A percentile compares a stretch with the other conserved stretches of the same genome.
phyloP scores from a whole-genome alignment of 2,113 vertebrate genomes.

The Marcusenius ussheri region DNA sequence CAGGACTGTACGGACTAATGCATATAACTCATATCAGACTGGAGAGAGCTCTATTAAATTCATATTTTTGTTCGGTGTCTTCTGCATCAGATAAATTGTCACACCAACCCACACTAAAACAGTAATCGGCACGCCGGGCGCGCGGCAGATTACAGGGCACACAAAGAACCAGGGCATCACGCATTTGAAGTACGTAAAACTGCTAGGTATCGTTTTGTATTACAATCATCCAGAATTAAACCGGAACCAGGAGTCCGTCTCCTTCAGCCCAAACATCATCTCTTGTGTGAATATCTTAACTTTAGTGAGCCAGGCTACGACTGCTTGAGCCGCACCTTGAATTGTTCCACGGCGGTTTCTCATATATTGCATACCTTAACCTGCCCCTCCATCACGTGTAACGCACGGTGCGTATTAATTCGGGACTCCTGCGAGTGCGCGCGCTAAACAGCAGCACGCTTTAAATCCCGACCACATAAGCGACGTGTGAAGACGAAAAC shows the following conservation, averaged over 20 bases:
- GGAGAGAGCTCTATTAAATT: background rate
- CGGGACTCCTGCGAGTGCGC: background rate
- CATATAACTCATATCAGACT: background rate
- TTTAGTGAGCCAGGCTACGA: conserved; percentile 9
- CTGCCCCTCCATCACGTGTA: conserved; percentile 21
- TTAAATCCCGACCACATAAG: background rate
- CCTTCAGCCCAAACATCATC: background rate
- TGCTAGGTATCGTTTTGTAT: background rate
- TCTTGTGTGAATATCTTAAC: conserved; percentile 5
- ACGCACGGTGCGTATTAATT: conserved; percentile 31
- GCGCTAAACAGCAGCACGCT: background rate
- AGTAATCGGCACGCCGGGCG: background rate
- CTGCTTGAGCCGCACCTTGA: conserved; percentile 26
- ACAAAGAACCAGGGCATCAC: background rate
- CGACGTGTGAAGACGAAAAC: background rate
- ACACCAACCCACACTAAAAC: background rate
- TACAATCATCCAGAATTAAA: conserved; percentile 33
- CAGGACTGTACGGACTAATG: background rate
- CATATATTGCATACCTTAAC: conserved; percentile 36
- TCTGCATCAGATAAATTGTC: background rate
- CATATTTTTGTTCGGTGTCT: background rate
- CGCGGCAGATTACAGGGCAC: background rate
- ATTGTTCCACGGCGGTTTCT: conserved; percentile 41
- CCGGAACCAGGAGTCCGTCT: background rate
- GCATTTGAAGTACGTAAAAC: background rate